Base-by-base conservation (phyloP, 2,888 invertebrate genomes). In the Saturnia pavonia region DNA sequence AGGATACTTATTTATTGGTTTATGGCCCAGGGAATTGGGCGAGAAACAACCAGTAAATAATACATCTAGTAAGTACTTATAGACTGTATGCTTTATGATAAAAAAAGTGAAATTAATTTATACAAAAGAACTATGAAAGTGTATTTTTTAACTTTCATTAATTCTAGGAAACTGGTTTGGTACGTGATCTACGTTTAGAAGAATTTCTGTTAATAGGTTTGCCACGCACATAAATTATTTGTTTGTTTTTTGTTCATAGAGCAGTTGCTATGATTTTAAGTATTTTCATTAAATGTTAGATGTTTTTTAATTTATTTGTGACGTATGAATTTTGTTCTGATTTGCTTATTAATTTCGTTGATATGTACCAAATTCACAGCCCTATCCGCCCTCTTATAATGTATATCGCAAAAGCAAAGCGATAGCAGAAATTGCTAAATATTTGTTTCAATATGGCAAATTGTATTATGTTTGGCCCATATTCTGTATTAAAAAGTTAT, bases 81-180 rank as follows among this genome's bases (percentile, higher is more conserved):
- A 54, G n/a, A 54, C 25, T 27, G 3, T 60, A 60, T 27, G 14
- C 14, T 60, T 60, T 16, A 60, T 60, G 16, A 60, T 14, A 27
- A 22, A 60, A 60, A 60, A 60, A 60, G 57, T 60, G 57, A 60
- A 60, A 60, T 60, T 12, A 27, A 27, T 27, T 12, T 60, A 60
- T 16, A 60, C 27, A 60, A 60, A 25, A 60, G 4, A 7, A 40
- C 40, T 40, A 40, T 9, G 65, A 65, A 65, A 40, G 65, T 65
- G 40, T 40, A 19, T 65, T 34, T 60, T 63, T 51, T 60, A 16
- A 57, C 14, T n/a, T 65, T 65, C 65, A 65, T 65, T 65, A 8
- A 19, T 65, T 40, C n/a, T 40, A 19, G 16, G 19, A 65, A 65
- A 65, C 65, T 19, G 65, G 65, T 65, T 65, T n/a, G 34, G 14